Conservation (phyloP, 2,888 invertebrate genomes). For the Sturmia bella region DNA sequence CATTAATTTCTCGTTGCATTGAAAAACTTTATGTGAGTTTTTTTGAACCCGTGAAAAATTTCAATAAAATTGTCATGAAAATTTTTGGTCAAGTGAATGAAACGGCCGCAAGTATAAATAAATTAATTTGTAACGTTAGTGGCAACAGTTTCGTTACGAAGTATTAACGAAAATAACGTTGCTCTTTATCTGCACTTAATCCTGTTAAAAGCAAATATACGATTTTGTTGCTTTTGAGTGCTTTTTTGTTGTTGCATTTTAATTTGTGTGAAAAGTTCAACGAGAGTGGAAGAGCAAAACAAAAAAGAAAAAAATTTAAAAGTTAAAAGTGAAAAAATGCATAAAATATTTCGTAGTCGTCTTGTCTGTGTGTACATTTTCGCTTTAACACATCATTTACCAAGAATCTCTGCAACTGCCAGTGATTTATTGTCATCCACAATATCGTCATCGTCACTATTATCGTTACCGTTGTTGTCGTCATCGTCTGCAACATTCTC, state of each 20-base stretch:
- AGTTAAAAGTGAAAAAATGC: conserved; percentile 41
- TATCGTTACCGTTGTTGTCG: conserved; percentile 12
- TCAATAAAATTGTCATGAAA: conserved; percentile 5
- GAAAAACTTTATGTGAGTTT: too few relatives aligned
- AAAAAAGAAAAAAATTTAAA: conserved; percentile 13
- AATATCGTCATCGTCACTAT: conserved; percentile 27
- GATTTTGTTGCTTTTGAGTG: not conserved
- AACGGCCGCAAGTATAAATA: conserved; percentile 51
- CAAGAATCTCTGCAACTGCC: conserved; percentile 67
- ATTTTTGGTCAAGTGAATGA: conserved; percentile 37
- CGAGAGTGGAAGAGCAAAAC: conserved; percentile 4
- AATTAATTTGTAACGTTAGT: conserved; percentile 24
- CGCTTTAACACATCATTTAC: conserved; percentile 69
- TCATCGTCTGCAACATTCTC: conserved; percentile 17
- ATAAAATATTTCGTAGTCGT: conserved; percentile 43
- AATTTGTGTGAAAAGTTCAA: conserved; percentile 42
- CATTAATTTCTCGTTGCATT: too few relatives aligned
- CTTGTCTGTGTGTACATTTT: conserved; percentile 66
- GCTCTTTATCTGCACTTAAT: conserved; percentile 2
- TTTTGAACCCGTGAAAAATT: too few relatives aligned
- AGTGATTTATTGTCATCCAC: conserved; percentile 64
- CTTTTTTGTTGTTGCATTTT: conserved; percentile 35
- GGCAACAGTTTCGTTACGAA: conserved; percentile 44
- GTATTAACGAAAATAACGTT: conserved; percentile 26
- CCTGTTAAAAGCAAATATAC: conserved; percentile 11